Evolutionary conservation across 2,797 vertebrate species (phyloP), one percentile per base, ranked within the genome.

Genomic region (Ambastaia sidthimunki): DNA sequence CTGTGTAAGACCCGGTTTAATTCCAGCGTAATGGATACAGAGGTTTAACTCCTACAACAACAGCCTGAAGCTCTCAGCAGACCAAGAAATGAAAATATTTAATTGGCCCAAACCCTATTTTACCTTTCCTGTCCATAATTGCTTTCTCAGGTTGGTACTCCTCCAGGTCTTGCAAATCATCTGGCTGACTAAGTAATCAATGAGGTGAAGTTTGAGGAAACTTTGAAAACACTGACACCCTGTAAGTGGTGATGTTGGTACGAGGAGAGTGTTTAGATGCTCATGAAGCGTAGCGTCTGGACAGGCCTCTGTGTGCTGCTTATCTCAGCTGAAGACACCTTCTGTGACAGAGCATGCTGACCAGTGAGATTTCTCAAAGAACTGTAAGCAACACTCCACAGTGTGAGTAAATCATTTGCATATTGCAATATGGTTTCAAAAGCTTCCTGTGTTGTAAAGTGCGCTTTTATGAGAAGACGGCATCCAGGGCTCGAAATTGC

Each of bases 161-260:
- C 84, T 78, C 62, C 15, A 19, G 81, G 78, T 69, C 66, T 21
- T 63, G 71, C 75, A 47, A 71, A 85, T 85, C 74, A 85, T 81
- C 25, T 44, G 78, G 75, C 62, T 68, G 78, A 81, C 80, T 72
- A 76, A 83, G 78, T 71, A 69, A 67, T 82, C 54, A 78, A 81
- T 83, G 70, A 80, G 78, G 78, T 78, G 78, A 65, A 75, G 67
- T 59, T 34, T 21, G 75, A 57, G 65, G 65, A 69, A 76, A 23
- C 44, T 78, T 71, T 80, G 59, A 54, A 71, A 71, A 57, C 44
- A 70, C 68, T 41, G 44, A 31, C 77, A 37, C 60, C 37, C 37
- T 3, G 37, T 80, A 50, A 66, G 41, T 9, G n/a, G 65, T 18
- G 18, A 52, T 79, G 76, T 79, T 79, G 18, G 59, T 62, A 52